A percentile compares a stretch with the other conserved stretches of the same genome.
Conservation (phyloP, 2,888 invertebrate genomes). For the Cryptosula pallasiana region DNA sequence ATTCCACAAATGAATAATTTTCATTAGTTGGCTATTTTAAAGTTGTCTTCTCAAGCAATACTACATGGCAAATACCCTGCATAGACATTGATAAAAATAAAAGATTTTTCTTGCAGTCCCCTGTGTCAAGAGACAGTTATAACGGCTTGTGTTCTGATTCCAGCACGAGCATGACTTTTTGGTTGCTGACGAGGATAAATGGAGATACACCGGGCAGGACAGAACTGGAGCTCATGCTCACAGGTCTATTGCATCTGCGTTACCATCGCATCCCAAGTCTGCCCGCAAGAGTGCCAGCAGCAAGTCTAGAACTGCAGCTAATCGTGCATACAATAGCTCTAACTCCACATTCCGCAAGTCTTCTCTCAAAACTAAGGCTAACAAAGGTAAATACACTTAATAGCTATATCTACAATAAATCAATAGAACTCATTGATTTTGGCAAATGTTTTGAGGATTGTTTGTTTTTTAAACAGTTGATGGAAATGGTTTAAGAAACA, state of each 20-base stretch:
- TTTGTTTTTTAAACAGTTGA: too few species aligned
- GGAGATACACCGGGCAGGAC: background rate
- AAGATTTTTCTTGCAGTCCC: too few species aligned
- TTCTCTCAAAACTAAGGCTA: conserved; percentile 2
- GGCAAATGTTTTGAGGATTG: too few species aligned
- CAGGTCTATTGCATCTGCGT: background rate
- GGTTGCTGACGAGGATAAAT: conserved; percentile 4
- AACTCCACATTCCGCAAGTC: background rate
- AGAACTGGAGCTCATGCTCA: background rate
- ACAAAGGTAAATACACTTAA: conserved; percentile 1
- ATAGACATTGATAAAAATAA: too few species aligned
- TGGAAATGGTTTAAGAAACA: too few species aligned
- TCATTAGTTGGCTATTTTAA: too few species aligned
- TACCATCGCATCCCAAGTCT: background rate
- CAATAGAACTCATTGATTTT: too few species aligned
- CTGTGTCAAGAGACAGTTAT: too few species aligned
- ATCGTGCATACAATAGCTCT: background rate
- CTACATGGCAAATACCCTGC: too few species aligned
- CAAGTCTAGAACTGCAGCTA: background rate
- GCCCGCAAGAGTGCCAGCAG: conserved; percentile 3
- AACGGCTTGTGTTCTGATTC: background rate
- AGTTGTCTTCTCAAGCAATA: too few species aligned
- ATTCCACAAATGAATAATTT: too few species aligned
- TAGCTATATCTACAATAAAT: background rate
- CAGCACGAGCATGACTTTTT: conserved; percentile 19